phyloP scores from a whole-genome alignment of 1,140 invertebrate species.

The Drosophila malerkotliana region DNA sequence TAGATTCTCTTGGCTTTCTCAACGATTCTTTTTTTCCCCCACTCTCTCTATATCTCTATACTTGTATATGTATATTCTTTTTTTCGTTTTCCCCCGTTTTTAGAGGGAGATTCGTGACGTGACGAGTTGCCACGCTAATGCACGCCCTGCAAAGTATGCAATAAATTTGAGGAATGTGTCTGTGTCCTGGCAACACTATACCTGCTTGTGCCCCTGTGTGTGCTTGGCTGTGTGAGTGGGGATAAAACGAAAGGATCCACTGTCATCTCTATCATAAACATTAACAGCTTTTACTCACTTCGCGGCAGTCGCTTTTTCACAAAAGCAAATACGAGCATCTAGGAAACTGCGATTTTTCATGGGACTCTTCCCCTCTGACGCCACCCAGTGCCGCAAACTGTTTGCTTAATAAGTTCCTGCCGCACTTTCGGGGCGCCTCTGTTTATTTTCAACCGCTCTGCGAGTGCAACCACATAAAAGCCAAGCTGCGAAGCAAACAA shows the following conservation, averaged over 20 bases:
- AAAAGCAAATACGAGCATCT: slow-evolving; percentile 55
- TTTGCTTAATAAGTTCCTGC: slow-evolving; percentile 58
- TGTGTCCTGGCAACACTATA: slow-evolving; percentile 25
- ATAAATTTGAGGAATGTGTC: slow-evolving; percentile 62
- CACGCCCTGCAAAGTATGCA: slow-evolving; percentile 68
- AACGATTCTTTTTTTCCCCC: neutral
- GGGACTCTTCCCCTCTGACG: neutral
- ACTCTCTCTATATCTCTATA: neutral
- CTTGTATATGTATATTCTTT: neutral
- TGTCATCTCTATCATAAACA: slow-evolving; percentile 66
- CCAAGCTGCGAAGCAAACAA: slow-evolving; percentile 9
- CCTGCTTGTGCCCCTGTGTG: slow-evolving; percentile 13
- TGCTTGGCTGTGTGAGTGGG: slow-evolving; percentile 12
- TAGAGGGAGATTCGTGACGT: slow-evolving; percentile 35
- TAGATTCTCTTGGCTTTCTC: slow-evolving; percentile 46
- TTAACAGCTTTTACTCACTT: slow-evolving; percentile 74
- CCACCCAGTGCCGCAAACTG: slow-evolving; percentile 53
- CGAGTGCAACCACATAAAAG: slow-evolving; percentile 33
- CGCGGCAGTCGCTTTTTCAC: slow-evolving; percentile 53
- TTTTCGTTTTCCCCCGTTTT: slow-evolving; percentile 7
- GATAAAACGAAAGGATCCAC: slow-evolving; percentile 19
- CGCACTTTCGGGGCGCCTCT: slow-evolving; percentile 49
- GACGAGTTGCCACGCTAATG: slow-evolving; percentile 53
- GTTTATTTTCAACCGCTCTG: slow-evolving; percentile 44
- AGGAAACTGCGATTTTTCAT: slow-evolving; percentile 52